Evolutionary conservation across 2,888 invertebrate species (phyloP).

Genomic region (Eurois occulta): DNA sequence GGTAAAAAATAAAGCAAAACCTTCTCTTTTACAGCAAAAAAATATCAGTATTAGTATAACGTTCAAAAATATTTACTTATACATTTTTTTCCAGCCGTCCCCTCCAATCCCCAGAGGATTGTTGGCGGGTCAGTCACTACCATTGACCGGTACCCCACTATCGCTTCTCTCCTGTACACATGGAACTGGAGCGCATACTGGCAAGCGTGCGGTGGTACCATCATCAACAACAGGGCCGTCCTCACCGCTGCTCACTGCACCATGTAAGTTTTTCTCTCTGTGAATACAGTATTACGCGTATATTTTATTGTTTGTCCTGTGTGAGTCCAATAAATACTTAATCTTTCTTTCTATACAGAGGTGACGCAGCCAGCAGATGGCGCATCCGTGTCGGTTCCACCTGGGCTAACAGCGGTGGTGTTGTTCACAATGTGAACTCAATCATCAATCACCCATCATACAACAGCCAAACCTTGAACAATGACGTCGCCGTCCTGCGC

Average conservation of each 20-base stretch:
- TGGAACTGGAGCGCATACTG: constrained; percentile 39
- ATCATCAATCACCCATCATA: constrained; percentile 76
- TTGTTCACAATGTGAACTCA: constrained; percentile 56
- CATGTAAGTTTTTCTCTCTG: constrained; percentile 26
- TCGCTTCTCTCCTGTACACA: constrained; percentile 62
- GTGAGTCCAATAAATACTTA: background rate
- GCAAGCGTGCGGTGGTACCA: constrained; percentile 69
- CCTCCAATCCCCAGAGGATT: constrained; percentile 67
- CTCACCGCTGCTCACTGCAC: constrained; percentile 68
- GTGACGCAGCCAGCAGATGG: constrained; percentile 68
- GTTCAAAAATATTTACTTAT: background rate
- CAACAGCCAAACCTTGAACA: constrained; percentile 59
- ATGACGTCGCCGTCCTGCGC: constrained; percentile 28
- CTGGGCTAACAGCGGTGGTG: constrained; percentile 75
- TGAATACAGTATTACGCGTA: background rate
- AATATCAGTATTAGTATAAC: background rate
- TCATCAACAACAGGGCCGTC: constrained; percentile 67
- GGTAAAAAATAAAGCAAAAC: background rate
- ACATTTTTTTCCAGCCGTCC: constrained; percentile 54
- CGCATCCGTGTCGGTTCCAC: constrained; percentile 76
- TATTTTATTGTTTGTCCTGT: background rate
- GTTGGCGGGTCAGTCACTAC: constrained; percentile 72
- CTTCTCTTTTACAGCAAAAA: background rate
- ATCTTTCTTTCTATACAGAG: constrained; percentile 60
- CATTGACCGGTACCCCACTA: constrained; percentile 64